Percentiles rank a stretch among this genome's conserved stretches.
phyloP scores from a whole-genome alignment of 2,113 vertebrate species.

The Numenius arquata region DNA sequence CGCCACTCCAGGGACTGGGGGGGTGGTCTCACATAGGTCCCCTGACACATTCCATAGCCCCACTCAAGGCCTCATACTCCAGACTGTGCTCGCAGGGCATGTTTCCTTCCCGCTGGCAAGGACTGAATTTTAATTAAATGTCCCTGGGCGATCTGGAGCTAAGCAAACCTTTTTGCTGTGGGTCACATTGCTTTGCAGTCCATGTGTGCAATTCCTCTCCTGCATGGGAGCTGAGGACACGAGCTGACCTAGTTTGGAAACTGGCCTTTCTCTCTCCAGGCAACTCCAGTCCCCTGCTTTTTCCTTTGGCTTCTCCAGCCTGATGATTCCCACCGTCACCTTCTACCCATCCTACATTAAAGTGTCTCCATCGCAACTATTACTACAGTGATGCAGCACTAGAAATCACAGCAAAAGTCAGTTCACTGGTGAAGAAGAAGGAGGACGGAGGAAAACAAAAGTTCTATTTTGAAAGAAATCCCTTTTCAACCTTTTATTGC shows the following conservation, averaged over 20 bases:
- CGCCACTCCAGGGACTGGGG: not conserved
- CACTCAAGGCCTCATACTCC: not conserved
- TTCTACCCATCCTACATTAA: not conserved
- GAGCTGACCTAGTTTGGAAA: not conserved
- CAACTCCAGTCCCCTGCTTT: not conserved
- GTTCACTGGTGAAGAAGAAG: not conserved
- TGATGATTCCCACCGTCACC: not conserved
- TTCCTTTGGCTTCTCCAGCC: not conserved
- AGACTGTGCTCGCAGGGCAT: not conserved
- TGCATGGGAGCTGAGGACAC: not conserved
- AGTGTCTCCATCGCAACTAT: not conserved
- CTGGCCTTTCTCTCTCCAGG: no score
- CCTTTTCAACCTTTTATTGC: not conserved
- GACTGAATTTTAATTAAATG: not conserved
- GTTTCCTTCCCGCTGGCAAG: not conserved
- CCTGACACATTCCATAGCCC: no score
- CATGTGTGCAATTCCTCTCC: not conserved
- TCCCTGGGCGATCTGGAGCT: not conserved
- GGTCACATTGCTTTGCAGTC: not conserved
- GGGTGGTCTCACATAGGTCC: fast-evolving
- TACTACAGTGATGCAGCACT: not conserved
- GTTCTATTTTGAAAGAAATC: not conserved
- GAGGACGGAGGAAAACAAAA: not conserved
- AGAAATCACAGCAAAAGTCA: not conserved
- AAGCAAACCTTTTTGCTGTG: not conserved